Evolutionary conservation across 30 jellyfish, hydroid and myxozoan genomes (phyloP), one percentile per base, ranked within the genome.

Genomic region (Turritopsis rubra): DNA sequence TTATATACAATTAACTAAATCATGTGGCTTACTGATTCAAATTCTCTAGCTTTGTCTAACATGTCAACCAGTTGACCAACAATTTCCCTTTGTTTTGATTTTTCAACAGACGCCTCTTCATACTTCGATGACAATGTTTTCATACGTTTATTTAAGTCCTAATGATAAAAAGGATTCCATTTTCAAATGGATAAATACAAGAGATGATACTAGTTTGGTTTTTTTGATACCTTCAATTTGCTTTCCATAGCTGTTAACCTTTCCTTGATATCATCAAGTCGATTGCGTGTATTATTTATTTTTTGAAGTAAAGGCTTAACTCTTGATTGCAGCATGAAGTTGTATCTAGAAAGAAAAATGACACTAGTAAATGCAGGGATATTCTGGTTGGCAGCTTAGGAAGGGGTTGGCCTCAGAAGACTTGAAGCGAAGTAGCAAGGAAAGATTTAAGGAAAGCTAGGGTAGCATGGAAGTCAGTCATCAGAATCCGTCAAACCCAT

Each of bases 41-140:
- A 89, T 25, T 84, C 75, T 8, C 85, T 86, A n/a, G 94, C 96
- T 75, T 81, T 81, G 16, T 81, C 52, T 21, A 89, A 75, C 88
- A 84, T 87, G 52, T 74, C 75, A 23, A 75, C 82, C 75, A 84
- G 91, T 28, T 85, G 84, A 23, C 84, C 96, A 5, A 91, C 87
- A 29, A 81, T n/a, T 28, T 70, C 65, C 17, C 88, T 86, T 30
- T 89, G 96, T 66, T 87, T 73, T 52, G 91, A 84, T 65, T 85
- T 89, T 52, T 89, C 96, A 31, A 89, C 96, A 5, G 94, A 89
- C 1, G 96, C 96, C 22, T 89, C 96, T 79, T 89, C 96, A 29
- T 73, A 89, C 54, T 89, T 89, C 29, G 85, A 90, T 29, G 94
- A 81, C 16, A 89, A 85, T 9, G 90, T 72, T 7, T 52, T 66